phyloP scores from a whole-genome alignment of 2,113 vertebrate genomes.

The Gymnorhina tibicen region DNA sequence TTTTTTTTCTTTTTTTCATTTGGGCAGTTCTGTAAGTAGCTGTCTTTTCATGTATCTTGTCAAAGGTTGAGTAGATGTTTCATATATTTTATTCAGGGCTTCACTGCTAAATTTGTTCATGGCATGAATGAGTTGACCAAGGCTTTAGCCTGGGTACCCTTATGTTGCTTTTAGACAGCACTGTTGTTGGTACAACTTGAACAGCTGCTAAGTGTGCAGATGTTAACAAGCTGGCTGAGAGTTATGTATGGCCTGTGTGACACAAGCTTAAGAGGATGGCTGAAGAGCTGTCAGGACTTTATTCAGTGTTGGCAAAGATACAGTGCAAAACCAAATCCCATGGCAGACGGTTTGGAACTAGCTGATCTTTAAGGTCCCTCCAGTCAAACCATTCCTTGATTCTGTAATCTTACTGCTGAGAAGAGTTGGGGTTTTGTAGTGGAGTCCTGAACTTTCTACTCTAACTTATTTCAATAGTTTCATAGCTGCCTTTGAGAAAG shows the following conservation, averaged over 20 bases:
- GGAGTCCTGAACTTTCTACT: not conserved
- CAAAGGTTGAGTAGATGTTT: not conserved
- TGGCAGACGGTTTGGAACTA: not conserved
- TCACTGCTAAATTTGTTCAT: not conserved
- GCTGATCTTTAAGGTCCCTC: not conserved
- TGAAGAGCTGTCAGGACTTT: not conserved
- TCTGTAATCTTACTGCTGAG: not conserved
- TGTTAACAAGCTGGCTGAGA: not conserved
- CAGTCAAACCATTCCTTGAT: not conserved
- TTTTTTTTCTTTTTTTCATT: not conserved
- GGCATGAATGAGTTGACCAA: not conserved
- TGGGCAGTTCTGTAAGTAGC: not conserved
- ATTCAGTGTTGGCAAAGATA: not conserved
- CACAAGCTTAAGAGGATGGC: not conserved
- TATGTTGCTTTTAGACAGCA: not conserved
- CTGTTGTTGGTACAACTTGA: not conserved
- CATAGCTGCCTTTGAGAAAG: not conserved
- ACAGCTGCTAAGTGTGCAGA: not conserved
- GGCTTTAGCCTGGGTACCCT: not conserved
- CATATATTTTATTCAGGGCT: not conserved
- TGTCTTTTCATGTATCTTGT: not conserved
- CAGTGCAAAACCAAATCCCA: not conserved
- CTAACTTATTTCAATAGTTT: not conserved
- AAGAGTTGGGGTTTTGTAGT: not conserved
- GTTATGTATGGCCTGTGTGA: accelerated